Conservation (phyloP, 2,888 invertebrate species). For the Drosophila macrospina region DNA sequence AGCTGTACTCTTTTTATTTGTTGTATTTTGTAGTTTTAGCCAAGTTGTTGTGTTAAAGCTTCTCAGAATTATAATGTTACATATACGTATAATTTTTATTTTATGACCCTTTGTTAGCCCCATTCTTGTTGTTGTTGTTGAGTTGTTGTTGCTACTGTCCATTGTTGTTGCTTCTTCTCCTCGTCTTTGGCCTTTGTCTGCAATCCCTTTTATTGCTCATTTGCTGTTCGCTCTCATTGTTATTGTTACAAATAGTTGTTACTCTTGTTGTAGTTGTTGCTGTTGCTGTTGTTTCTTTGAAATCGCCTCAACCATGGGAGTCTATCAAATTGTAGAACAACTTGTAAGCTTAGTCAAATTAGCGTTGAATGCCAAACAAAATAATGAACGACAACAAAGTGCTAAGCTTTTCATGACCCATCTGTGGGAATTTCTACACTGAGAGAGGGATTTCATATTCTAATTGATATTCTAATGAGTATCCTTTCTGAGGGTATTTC, state of each 20-base stretch:
- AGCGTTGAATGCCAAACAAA: slow-evolving; percentile 16
- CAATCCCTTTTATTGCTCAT: slow-evolving; percentile 39
- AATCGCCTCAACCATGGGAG: slow-evolving; percentile 22
- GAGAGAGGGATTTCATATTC: background rate
- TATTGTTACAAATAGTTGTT: slow-evolving; percentile 25
- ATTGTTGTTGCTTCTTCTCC: background rate
- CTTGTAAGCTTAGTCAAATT: slow-evolving; percentile 35
- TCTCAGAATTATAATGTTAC: slow-evolving; percentile 49
- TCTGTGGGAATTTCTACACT: slow-evolving; percentile 1
- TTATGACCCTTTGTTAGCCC: slow-evolving; percentile 26
- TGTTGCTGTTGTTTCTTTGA: slow-evolving; percentile 12
- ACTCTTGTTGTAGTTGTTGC: background rate
- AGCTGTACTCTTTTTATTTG: background rate
- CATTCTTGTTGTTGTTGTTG: slow-evolving; percentile 5
- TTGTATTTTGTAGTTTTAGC: slow-evolving; percentile 34
- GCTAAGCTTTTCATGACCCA: background rate
- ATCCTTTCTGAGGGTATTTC: too few species aligned
- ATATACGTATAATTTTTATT: slow-evolving; percentile 15
- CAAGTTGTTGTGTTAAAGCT: slow-evolving; percentile 46
- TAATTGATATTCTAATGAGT: too few species aligned
- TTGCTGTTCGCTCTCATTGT: slow-evolving; percentile 33
- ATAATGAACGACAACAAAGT: background rate
- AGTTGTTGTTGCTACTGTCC: slow-evolving; percentile 23
- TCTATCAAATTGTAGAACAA: slow-evolving; percentile 23
- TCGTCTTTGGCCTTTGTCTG: slow-evolving; percentile 32